Base-by-base conservation (phyloP, 1,140 invertebrate genomes). In the Aleiodes sp. region DNA sequence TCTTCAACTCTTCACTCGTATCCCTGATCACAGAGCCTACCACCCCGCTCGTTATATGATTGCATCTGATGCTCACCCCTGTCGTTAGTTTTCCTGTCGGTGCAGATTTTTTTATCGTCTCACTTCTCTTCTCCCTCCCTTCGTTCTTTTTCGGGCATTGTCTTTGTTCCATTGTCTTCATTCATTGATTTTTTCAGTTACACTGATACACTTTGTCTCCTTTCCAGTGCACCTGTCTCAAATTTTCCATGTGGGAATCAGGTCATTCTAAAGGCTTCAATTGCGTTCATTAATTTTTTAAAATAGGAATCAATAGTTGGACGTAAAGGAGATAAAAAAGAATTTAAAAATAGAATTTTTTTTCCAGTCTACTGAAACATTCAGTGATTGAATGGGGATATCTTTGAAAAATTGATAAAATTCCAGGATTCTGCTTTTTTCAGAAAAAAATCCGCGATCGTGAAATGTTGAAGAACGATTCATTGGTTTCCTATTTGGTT, bases 11-110 rank as follows among this genome's bases (percentile, higher is more conserved):
- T 35, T 35, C 31, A 6, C 31, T 35, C 31, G 31, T 10, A 35
- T 35, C 31, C 31, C 10, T 52, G 46, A 52, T 52, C 46, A 52
- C 26, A 52, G 46, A 24, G 4, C 16, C 46, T 24, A 24, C n/a
- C n/a, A n/a, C 21, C 46, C 46, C 46, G 46, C 46, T 52, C 46
- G 46, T 52, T 52, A 52, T 52, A 52, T 52, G 46, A 52, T 52
- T 52, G 46, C 46, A 52, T 52, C 46, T 52, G 46, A 52, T 24
- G 46, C 46, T 52, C 46, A 52, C 46, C 46, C 46, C 46, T 52
- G 46, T 52, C 46, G 46, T 52, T 52, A 52, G 46, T 52, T 52
- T 43, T 52, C 46, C 46, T 52, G 46, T 52, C 46, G 10, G 46
- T 52, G 46, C 21, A 21, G 21, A 52, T 24, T 24, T 52, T 19